These are phyloP conservation scores for Falco naumanni DNA, from an alignment of 2,797 vertebrate genomes.

Conservation along the genomic window DNA sequence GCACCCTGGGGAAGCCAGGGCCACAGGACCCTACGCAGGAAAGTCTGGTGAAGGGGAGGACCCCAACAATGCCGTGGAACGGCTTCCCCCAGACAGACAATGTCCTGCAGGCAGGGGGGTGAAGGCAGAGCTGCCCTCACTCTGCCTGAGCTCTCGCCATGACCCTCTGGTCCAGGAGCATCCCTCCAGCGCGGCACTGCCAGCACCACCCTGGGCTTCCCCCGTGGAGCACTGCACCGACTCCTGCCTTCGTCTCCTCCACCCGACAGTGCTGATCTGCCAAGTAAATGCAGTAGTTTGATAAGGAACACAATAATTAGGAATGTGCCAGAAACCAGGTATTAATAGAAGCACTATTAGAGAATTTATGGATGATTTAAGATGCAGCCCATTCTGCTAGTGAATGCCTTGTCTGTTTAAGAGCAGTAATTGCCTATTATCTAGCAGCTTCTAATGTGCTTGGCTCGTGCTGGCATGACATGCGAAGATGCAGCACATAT, in stretches of 20 bases:
- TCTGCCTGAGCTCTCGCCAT: not conserved
- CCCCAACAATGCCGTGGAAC: not conserved
- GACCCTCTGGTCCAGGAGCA: not conserved
- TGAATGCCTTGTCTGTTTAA: slow-evolving; percentile 67
- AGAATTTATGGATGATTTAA: slow-evolving; percentile 69
- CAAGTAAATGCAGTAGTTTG: not conserved
- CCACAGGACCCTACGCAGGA: fast-evolving
- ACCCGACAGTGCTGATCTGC: not conserved
- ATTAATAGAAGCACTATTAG: slow-evolving; percentile 70
- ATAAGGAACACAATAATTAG: slow-evolving; percentile 55
- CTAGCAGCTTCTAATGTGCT: slow-evolving; percentile 62
- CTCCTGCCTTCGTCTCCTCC: not conserved
- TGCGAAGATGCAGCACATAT: slow-evolving; percentile 53
- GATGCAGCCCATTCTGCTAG: slow-evolving; percentile 44
- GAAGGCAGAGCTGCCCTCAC: not conserved
- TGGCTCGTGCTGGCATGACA: slow-evolving; percentile 58
- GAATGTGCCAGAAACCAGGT: slow-evolving; percentile 65
- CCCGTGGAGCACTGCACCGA: fast-evolving
- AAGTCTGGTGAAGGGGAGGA: not conserved
- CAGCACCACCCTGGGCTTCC: not conserved
- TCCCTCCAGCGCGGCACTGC: not conserved
- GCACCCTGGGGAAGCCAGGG: fast-evolving
- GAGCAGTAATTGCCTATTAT: slow-evolving; percentile 75
- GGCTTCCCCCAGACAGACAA: not conserved
- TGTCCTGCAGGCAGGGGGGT: not conserved